These are phyloP conservation scores for Diplodus sargus DNA, from an alignment of 2,797 vertebrate genomes.

Conservation along the genomic window DNA sequence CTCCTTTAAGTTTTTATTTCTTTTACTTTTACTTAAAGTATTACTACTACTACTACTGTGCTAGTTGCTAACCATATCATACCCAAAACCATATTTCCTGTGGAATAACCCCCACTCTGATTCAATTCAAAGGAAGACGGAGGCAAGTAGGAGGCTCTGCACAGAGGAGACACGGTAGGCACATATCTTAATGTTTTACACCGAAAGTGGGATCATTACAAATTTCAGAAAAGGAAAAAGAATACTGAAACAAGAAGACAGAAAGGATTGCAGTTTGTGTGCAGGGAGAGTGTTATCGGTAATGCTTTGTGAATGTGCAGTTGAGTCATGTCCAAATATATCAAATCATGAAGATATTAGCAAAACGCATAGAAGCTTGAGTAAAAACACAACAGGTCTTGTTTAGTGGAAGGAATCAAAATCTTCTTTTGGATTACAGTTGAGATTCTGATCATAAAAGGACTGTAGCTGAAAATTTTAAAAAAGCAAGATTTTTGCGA, in stretches of 20 bases:
- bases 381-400: not conserved
- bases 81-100: conserved; percentile 68
- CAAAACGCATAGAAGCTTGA: not conserved
- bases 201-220: not conserved
- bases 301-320: not conserved
- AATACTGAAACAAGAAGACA: not conserved
- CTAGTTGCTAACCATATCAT: conserved; percentile 3
- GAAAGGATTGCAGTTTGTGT: not conserved
- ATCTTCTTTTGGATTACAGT: not conserved
- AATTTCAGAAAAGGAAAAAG: not conserved
- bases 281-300: not conserved
- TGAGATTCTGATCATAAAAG: too few relatives aligned
- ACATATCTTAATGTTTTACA: conserved; percentile 18
- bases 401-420: not conserved
- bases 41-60: not conserved
- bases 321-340: not conserved
- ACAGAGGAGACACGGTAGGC: conserved; percentile 61
- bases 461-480: too few relatives aligned
- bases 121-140: conserved; percentile 55
- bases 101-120: conserved; percentile 61
- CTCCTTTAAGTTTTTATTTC: not conserved
- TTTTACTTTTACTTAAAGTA: not conserved
- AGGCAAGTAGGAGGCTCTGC: conserved; percentile 34
- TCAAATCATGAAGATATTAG: not conserved
- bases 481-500: too few relatives aligned